Evolutionary conservation across 2,888 invertebrate genomes (phyloP), one percentile per base, ranked within the genome.

Genomic region (Drosophila anceps): DNA sequence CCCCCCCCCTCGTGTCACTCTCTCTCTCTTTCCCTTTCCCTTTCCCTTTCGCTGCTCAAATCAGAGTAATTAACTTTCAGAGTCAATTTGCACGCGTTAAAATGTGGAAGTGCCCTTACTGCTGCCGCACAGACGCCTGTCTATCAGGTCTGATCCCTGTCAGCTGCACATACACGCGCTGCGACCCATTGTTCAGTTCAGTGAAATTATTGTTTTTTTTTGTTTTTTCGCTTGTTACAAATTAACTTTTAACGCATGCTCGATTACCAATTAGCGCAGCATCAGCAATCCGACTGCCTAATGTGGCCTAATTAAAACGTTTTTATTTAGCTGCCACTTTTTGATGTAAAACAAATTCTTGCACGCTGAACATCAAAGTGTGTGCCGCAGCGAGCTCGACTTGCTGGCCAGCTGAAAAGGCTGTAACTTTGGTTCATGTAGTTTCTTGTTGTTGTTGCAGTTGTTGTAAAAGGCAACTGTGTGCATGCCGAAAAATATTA

Each of bases 1-100:
- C n/a, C 39, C 4, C n/a, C 13, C 29, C 1, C 24, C 1, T 37
- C 6, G 35, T 6, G 20, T 4, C 2, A 5, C 39, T 15, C 37
- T 6, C 6, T 1, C 18, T 15, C 41, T 7, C 37, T 7, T 12
- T 20, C 10, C 15, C 15, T 27, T 2, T 15, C 20, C 1, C 8
- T 6, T 54, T 0, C 12, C 7, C n/a, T 13, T n/a, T n/a, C n/a
- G n/a, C 58, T 63, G 73, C 48, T 61, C 58, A 72, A 82, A 83
- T 73, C 75, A 58, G 58, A 39, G 78, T 81, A 82, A 82, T 82
- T 82, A 83, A 78, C 83, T 78, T 81, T 75, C 63, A 35, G 69
- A 82, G 77, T 73, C 68, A 80, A 82, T 77, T 80, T 82, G 75
- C 80, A 65, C 59, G 57, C 55, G 73, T 74, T 81, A 55, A 48